phyloP scores from a whole-genome alignment of 2,888 invertebrate species.

The Cephalotes varians region DNA sequence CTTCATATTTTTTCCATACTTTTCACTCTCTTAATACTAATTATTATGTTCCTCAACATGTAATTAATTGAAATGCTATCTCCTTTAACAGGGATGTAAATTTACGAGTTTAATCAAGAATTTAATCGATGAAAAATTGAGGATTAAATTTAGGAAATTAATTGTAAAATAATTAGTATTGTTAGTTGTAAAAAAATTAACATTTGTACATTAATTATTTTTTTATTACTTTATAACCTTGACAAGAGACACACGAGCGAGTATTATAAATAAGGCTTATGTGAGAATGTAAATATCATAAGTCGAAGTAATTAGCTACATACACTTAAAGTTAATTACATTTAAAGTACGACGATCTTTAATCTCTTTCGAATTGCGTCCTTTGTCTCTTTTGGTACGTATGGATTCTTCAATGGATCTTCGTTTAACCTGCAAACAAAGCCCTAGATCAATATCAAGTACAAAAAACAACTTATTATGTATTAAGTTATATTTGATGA shows the following conservation, averaged over 20 bases:
- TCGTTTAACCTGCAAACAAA: conserved; percentile 89
- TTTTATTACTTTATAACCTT: conserved; percentile 18
- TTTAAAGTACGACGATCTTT: conserved; percentile 78
- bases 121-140: neutral
- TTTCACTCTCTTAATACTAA: conserved; percentile 17
- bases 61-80: neutral
- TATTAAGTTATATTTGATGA: neutral
- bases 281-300: neutral
- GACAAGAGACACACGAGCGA: neutral
- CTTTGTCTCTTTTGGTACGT: conserved; percentile 90
- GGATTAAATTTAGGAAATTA: conserved; percentile 1
- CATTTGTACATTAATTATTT: neutral
- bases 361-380: conserved; percentile 84
- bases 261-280: conserved; percentile 7
- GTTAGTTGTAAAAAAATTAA: neutral
- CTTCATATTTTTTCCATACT: neutral
- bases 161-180: neutral
- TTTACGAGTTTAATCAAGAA: no score
- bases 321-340: conserved; percentile 7
- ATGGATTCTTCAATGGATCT: conserved; percentile 93
- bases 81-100: neutral
- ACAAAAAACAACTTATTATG: neutral
- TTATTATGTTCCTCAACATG: neutral
- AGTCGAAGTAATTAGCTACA: neutral
- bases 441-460: neutral